Evolutionary conservation across 2,888 invertebrate genomes (phyloP).

Genomic region (Drosophila subquinaria): DNA sequence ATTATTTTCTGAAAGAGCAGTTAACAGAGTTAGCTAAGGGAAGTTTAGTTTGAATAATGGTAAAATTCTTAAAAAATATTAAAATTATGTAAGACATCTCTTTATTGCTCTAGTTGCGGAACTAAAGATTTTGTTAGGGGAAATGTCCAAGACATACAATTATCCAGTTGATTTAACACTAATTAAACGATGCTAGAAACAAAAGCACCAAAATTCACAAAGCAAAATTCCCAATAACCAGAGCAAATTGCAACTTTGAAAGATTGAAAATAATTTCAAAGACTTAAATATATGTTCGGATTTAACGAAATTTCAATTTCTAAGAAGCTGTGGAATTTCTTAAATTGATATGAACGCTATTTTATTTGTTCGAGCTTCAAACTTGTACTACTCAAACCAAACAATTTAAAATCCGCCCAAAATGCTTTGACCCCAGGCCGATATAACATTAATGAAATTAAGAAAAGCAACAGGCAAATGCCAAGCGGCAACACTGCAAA

Average conservation of each 20-base stretch:
- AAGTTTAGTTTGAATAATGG: no score
- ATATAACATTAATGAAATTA: conserved; percentile 41
- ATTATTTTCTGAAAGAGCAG: not conserved
- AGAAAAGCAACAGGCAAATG: conserved; percentile 30
- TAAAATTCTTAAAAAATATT: no score
- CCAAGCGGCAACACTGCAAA: conserved; percentile 8
- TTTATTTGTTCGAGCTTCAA: not conserved
- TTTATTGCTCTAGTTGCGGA: no score
- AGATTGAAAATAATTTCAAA: not conserved
- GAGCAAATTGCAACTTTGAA: not conserved
- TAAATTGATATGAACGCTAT: conserved; percentile 1
- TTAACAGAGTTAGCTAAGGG: no score
- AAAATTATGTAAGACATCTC: no score
- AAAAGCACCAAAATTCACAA: not conserved
- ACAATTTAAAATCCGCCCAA: conserved; percentile 4
- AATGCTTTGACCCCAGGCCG: conserved; percentile 3
- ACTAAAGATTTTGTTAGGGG: no score
- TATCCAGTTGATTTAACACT: not conserved
- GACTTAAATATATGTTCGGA: not conserved
- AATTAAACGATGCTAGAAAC: not conserved
- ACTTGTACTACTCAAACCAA: not conserved
- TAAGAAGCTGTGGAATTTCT: conserved; percentile 22
- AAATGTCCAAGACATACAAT: no score
- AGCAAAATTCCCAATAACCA: not conserved
- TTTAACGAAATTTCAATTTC: conserved; percentile 11